Base-by-base conservation (phyloP, 1,140 invertebrate genomes). In the Papilio polyxenes region DNA sequence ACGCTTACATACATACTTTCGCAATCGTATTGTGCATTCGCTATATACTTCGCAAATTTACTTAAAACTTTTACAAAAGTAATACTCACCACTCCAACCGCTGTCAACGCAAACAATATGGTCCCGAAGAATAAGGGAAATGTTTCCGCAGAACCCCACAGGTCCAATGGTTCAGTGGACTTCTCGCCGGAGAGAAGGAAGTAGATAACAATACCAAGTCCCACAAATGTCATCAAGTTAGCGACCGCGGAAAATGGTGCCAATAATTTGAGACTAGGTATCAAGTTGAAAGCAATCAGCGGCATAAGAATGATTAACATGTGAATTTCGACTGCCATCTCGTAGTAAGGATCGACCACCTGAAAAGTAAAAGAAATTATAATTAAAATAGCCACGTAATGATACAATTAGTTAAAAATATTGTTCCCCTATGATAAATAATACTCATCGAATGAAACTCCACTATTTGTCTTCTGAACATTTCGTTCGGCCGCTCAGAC, bases 61-160 rank as follows among this genome's bases (percentile, higher is more conserved):
- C 17, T 4, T 7, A 44, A 40, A 37, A 15, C 1, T 37, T 72
- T 37, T 72, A 23, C 8, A 69, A 69, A 13, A 37, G 5, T 72
- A 37, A 8, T 53, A 96, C 96, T 95, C 89, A 98, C 97, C 92
- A 98, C 97, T 48, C 97, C 97, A 51, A 99, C 98, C 17, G 98
- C 98, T 92, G 98, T 98, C 75, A 98, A 95, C 0, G 98, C 97
- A 94, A 98, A 99, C 6, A 99, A 94, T 0, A 97, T 97, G 0
- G 98, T 98, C 0, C 98, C 98, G 91, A 99, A 98, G 86, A 97
- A 98, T 0, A 98, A 94, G 0, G 97, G 96, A 88, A 96, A 96
- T 75, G 95, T 95, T 56, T 92, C 89, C 0, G 95, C 81, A 0
- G 95, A 90, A 2, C 96, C 96, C 84, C 96, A 95, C 51, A 96